Percentiles rank a stretch among this genome's conserved stretches.
Evolutionary conservation across 1,140 invertebrate genomes (phyloP).

Genomic region (Calosoma granatense): DNA sequence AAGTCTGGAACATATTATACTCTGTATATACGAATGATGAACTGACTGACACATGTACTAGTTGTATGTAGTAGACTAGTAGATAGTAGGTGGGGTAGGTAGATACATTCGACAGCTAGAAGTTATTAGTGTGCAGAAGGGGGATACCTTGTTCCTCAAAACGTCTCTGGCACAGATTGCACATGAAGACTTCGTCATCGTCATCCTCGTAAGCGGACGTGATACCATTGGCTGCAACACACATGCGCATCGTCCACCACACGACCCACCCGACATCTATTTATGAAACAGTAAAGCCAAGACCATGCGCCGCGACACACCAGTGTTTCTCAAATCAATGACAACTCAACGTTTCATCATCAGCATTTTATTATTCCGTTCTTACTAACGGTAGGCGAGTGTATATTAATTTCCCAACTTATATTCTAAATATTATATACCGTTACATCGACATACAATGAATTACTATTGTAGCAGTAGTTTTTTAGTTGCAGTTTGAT

Average conservation of each 20-base stretch:
- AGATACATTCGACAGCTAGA: background rate
- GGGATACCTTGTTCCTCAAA: slow-evolving; percentile 62
- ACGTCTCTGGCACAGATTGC: slow-evolving; percentile 60
- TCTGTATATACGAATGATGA: too few relatives aligned
- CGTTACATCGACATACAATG: too few relatives aligned
- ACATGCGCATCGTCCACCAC: slow-evolving; percentile 17
- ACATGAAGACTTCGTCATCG: slow-evolving; percentile 54
- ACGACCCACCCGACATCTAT: background rate
- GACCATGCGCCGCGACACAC: background rate
- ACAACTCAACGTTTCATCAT: too few relatives aligned
- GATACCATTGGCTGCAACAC: slow-evolving; percentile 55
- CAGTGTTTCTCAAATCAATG: background rate
- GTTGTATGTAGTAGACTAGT: too few relatives aligned
- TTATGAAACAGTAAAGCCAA: background rate
- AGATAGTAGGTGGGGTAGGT: background rate
- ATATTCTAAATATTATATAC: too few relatives aligned
- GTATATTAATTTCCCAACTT: too few relatives aligned
- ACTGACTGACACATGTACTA: background rate
- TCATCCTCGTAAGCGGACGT: slow-evolving; percentile 49
- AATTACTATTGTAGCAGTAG: too few relatives aligned
- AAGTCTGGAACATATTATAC: too few relatives aligned
- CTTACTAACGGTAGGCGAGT: too few relatives aligned
- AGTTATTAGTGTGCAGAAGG: slow-evolving; percentile 15
- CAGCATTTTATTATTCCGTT: too few relatives aligned
- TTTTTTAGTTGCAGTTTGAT: too few relatives aligned